A percentile compares a stretch with the other conserved stretches of the same genome.
Conservation (phyloP, 1,140 invertebrate genomes). For the Anthonomus grandis region DNA sequence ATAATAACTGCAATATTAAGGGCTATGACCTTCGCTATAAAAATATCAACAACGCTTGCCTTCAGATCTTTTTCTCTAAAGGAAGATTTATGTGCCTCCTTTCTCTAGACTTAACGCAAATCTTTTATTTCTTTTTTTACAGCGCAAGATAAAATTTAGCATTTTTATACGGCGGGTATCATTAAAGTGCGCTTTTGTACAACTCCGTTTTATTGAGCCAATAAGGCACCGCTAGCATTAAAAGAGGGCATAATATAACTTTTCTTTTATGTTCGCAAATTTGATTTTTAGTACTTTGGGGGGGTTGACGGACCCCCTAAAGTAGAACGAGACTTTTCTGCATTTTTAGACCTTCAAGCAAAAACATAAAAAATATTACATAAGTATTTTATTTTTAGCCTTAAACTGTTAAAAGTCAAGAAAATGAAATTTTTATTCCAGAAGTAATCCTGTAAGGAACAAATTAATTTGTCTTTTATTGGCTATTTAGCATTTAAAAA, state of each 20-base stretch:
- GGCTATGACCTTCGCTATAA: no score
- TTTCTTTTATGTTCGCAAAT: constrained; percentile 28
- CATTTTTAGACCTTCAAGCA: no score
- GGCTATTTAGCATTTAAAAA: no score
- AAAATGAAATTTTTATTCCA: no score
- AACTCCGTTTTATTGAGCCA: constrained; percentile 25
- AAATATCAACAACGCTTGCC: background rate
- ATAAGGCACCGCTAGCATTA: constrained; percentile 27
- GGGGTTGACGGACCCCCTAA: no score
- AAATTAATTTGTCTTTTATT: no score
- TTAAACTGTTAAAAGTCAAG: no score
- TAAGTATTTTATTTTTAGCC: no score
- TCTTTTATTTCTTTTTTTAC: constrained; percentile 27
- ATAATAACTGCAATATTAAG: no score
- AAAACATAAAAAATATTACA: no score
- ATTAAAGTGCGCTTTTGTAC: constrained; percentile 29
- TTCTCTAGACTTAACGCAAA: constrained; percentile 22
- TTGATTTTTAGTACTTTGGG: constrained; percentile 20
- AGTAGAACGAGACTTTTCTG: no score
- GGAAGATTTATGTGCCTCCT: constrained; percentile 7
- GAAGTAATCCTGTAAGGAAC: no score
- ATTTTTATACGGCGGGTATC: constrained; percentile 24
- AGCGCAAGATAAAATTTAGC: constrained; percentile 28
- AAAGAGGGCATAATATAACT: constrained; percentile 12
- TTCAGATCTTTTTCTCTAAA: background rate